Percentiles rank a stretch among this genome's conserved stretches.
These are phyloP conservation scores for Lycopodina hypogea DNA, from an alignment of 37 sponge, comb jelly and placozoan species.

Conservation along the genomic window DNA sequence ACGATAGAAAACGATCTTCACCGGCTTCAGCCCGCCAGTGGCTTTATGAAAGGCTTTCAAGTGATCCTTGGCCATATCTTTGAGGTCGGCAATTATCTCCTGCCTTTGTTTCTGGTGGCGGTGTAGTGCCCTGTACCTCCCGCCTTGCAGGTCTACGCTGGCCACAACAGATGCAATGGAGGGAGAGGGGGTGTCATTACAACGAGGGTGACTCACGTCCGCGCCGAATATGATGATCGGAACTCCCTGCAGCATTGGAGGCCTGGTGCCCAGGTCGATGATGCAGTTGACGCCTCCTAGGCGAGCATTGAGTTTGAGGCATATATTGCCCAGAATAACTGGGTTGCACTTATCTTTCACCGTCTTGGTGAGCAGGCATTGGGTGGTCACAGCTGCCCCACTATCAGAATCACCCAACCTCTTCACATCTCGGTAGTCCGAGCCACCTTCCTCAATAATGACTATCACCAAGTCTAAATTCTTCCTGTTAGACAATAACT, in stretches of 20 bases:
- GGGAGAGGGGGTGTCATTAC: constrained; percentile 46
- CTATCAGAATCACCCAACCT: constrained; percentile 47
- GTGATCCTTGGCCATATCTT: constrained; percentile 48
- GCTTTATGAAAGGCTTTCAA: constrained; percentile 47
- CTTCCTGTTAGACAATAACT: no score
- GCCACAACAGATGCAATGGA: constrained; percentile 73
- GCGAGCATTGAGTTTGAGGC: constrained; percentile 70
- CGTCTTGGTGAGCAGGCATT: constrained; percentile 72
- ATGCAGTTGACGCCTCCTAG: constrained; percentile 74
- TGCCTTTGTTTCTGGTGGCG: constrained; percentile 26
- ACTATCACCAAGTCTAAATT: constrained; percentile 26
- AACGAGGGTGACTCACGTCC: constrained; percentile 75
- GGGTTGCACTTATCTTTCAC: constrained; percentile 45
- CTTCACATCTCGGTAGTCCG: constrained; percentile 41
- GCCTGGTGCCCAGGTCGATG: constrained; percentile 6
- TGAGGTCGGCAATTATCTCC: constrained; percentile 27
- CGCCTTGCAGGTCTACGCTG: constrained; percentile 17
- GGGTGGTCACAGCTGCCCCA: constrained; percentile 19
- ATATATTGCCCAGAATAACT: constrained; percentile 14
- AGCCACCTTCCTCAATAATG: constrained; percentile 8
- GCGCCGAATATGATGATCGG: constrained; percentile 76
- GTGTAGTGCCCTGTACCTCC: constrained; percentile 1
- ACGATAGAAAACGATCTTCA: constrained; percentile 77
- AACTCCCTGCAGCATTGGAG: neutral
- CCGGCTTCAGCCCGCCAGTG: constrained; percentile 46